These are phyloP conservation scores for Calypte anna DNA, from an alignment of 2,113 vertebrate species.

Conservation along the genomic window DNA sequence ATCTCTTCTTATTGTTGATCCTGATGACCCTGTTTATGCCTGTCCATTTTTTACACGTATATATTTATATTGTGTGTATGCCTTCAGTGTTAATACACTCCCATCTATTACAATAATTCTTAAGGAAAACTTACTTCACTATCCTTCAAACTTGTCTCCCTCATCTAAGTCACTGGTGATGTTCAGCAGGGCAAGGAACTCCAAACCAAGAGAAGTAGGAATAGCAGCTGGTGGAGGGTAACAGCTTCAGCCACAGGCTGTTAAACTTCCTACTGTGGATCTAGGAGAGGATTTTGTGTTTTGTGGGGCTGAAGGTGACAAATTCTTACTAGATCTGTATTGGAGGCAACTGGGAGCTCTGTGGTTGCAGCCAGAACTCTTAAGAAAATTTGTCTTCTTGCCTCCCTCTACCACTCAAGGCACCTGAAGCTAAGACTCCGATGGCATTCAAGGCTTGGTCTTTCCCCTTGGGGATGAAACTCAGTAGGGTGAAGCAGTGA, in stretches of 20 bases:
- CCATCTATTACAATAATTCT: not conserved
- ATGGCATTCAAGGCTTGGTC: not conserved
- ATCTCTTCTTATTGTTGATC: not conserved
- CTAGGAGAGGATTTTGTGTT: not conserved
- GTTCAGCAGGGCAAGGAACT: fast-evolving
- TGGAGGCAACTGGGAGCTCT: not conserved
- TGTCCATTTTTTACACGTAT: not conserved
- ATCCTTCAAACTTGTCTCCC: not conserved
- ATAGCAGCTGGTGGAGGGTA: not conserved
- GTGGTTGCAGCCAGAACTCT: not conserved
- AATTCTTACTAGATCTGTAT: not conserved
- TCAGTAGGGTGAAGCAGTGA: not conserved
- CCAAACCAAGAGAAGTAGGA: not conserved
- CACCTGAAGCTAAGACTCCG: not conserved
- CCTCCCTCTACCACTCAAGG: not conserved
- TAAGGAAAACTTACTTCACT: not conserved
- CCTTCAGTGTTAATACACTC: not conserved
- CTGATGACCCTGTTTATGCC: not conserved
- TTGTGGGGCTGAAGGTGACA: not conserved
- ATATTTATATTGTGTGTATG: not conserved
- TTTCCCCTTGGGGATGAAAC: not conserved
- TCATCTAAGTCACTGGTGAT: not conserved
- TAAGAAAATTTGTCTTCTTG: not conserved
- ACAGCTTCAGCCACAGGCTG: not conserved
- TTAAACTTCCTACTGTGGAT: not conserved